Conservation (phyloP, 2,797 vertebrate species). For the Lagorchestes hirsutus region DNA sequence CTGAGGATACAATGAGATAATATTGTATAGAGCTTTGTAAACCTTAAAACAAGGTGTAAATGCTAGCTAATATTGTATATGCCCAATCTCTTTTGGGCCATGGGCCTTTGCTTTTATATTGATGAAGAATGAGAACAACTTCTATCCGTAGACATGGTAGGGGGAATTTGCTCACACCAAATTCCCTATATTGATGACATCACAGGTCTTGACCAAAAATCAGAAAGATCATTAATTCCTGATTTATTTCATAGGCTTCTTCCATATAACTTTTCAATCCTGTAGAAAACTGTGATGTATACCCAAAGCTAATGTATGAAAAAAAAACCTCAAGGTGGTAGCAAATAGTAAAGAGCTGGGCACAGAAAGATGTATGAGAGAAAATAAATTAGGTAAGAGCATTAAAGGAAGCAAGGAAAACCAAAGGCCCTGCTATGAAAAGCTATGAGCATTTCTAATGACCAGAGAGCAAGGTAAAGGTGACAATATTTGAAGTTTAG, state of each 20-base stretch:
- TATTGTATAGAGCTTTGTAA: neutral
- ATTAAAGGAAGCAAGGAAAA: neutral
- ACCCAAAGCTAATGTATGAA: neutral
- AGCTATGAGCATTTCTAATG: neutral
- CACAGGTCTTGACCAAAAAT: neutral
- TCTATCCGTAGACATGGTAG: neutral
- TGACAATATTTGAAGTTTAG: neutral
- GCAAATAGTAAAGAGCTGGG: neutral
- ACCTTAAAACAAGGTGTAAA: neutral
- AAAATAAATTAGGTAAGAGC: neutral
- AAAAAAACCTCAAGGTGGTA: slow-evolving; percentile 3
- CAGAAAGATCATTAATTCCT: neutral
- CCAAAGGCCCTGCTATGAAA: neutral
- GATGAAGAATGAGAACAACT: neutral
- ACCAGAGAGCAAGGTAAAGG: neutral
- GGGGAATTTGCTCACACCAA: too few relatives aligned
- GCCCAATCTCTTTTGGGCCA: neutral
- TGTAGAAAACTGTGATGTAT: neutral
- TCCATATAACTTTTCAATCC: neutral
- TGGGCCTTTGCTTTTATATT: slow-evolving; percentile 11
- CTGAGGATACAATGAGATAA: neutral
- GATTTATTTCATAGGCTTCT: slow-evolving; percentile 18
- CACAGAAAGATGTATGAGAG: neutral
- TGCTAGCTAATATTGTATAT: neutral
- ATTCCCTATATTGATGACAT: too few relatives aligned